A percentile compares a stretch with the other conserved stretches of the same genome.
Conservation (phyloP, 2,113 vertebrate genomes). For the Thinocorus orbignyianus region DNA sequence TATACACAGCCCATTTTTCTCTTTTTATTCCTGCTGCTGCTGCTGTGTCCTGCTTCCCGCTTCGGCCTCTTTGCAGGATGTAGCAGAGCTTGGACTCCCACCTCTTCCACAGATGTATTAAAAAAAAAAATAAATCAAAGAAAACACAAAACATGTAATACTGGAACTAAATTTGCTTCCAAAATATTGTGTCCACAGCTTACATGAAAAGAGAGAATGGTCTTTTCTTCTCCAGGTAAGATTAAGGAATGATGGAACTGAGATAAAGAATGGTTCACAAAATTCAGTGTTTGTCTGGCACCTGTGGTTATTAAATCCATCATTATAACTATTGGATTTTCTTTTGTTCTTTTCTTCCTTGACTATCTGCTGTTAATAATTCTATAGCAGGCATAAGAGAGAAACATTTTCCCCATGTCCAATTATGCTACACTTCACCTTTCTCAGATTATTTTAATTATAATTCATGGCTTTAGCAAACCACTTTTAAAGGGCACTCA, state of each 20-base stretch:
- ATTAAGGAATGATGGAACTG: neutral
- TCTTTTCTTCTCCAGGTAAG: neutral
- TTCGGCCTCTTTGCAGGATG: neutral
- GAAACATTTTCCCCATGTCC: neutral
- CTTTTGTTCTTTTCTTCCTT: neutral
- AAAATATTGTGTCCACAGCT: neutral
- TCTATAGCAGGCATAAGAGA: neutral
- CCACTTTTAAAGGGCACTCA: neutral
- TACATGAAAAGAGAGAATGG: neutral
- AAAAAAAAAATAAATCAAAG: neutral
- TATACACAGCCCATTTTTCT: neutral
- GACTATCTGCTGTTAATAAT: neutral
- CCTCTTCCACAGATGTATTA: neutral
- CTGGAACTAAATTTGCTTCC: neutral
- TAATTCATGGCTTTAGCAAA: neutral
- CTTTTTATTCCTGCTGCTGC: neutral
- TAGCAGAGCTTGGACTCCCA: neutral
- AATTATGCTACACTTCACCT: neutral
- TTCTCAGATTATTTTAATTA: conserved; percentile 12
- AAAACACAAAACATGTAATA: neutral
- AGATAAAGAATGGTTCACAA: neutral
- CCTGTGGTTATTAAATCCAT: neutral
- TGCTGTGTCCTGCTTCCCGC: neutral
- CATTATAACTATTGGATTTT: neutral
- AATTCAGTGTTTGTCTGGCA: neutral